phyloP scores from a whole-genome alignment of 1,140 invertebrate genomes.

The Drosophila erecta region DNA sequence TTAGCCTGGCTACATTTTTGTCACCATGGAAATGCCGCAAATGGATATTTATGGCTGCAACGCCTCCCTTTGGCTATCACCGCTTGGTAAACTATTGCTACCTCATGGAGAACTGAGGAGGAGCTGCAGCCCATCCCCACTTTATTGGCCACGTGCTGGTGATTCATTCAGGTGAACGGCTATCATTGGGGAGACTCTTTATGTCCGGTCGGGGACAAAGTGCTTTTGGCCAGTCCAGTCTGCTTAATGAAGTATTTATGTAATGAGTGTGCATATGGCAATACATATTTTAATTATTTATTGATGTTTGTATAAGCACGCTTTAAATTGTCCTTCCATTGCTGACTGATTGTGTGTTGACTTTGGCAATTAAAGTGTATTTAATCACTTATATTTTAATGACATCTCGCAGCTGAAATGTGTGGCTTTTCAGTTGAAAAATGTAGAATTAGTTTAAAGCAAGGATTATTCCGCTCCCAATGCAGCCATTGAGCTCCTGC shows the following conservation, averaged over 20 bases:
- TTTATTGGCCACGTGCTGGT: conserved; percentile 59
- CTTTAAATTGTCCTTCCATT: conserved; percentile 18
- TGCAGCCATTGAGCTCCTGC: background rate
- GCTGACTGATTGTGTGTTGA: conserved; percentile 7
- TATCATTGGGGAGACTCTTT: conserved; percentile 36
- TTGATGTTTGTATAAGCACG: conserved; percentile 21
- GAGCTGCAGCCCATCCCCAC: background rate
- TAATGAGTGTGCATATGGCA: conserved; percentile 51
- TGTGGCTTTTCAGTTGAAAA: background rate
- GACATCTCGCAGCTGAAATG: background rate
- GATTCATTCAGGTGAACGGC: conserved; percentile 52
- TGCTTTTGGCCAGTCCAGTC: conserved; percentile 22
- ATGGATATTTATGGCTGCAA: conserved; percentile 71
- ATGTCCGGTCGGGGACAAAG: conserved; percentile 31
- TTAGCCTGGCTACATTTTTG: conserved; percentile 74
- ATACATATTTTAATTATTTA: conserved; percentile 43
- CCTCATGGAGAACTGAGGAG: background rate
- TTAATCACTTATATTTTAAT: background rate
- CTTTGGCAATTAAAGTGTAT: background rate
- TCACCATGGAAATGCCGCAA: conserved; percentile 75
- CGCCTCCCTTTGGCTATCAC: conserved; percentile 1
- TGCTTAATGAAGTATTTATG: conserved; percentile 59
- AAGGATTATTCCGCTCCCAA: too few relatives aligned
- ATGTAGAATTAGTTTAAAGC: background rate
- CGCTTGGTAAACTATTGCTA: conserved; percentile 15